These are phyloP conservation scores for Cygnus buccinator DNA, from an alignment of 2,113 vertebrate species.

Conservation along the genomic window DNA sequence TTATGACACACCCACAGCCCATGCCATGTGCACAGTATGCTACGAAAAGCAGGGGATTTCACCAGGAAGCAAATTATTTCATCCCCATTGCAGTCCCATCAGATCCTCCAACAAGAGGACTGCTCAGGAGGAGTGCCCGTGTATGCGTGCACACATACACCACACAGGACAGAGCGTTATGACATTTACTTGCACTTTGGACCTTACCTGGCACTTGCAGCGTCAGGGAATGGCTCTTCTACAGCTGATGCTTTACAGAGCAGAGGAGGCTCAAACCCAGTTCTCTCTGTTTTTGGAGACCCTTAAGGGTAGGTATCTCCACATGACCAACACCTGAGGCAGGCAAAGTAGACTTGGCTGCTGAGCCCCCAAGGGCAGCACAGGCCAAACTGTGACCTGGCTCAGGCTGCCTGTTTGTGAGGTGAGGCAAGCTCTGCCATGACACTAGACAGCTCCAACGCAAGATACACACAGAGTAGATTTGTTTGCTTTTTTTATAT, in stretches of 20 bases:
- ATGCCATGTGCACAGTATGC: rapidly evolving
- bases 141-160: rapidly evolving
- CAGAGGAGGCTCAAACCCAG: neutral
- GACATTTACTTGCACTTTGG: neutral
- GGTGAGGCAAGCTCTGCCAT: rapidly evolving
- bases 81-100: neutral
- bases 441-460: neutral
- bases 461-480: neutral
- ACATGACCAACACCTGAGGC: neutral
- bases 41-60: neutral
- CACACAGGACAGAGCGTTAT: neutral
- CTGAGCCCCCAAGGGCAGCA: neutral
- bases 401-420: neutral
- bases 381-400: neutral
- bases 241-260: neutral
- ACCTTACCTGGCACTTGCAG: neutral
- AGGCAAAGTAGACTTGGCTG: neutral
- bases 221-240: neutral
- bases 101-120: neutral
- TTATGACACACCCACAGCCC: neutral
- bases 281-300: neutral
- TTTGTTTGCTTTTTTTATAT: conserved; percentile 19
- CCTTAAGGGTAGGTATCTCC: rapidly evolving
- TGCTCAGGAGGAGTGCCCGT: rapidly evolving
- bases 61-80: neutral